A percentile compares a stretch with the other conserved stretches of the same genome.
Conservation (phyloP, 2,888 invertebrate species). For the Spicauda simplicius region DNA sequence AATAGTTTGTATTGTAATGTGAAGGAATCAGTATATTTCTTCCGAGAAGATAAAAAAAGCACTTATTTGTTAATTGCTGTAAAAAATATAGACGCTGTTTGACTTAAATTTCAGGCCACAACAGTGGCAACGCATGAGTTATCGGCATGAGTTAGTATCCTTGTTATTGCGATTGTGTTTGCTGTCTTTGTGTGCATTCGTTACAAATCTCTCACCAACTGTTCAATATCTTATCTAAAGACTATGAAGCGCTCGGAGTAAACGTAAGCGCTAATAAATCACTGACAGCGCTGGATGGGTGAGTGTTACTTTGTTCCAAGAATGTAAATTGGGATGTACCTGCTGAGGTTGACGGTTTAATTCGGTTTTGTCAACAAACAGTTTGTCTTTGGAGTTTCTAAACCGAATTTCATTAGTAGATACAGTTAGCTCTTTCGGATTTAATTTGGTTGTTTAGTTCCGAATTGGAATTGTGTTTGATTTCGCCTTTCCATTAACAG, state of each 20-base stretch:
- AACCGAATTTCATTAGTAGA: conserved; percentile 22
- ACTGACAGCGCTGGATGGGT: conserved; percentile 16
- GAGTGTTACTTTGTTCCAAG: conserved; percentile 10
- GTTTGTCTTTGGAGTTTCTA: conserved; percentile 13
- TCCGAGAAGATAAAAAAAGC: too few species aligned
- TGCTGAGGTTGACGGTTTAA: conserved; percentile 20
- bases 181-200: too few species aligned
- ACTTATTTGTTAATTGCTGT: too few species aligned
- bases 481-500: too few species aligned
- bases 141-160: too few species aligned
- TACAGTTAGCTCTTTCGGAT: conserved; percentile 15
- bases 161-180: too few species aligned
- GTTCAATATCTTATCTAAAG: conserved; percentile 26
- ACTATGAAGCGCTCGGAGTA: conserved; percentile 15
- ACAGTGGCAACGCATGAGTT: too few species aligned
- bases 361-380: conserved; percentile 28
- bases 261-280: conserved; percentile 31
- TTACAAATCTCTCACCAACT: conserved; percentile 44
- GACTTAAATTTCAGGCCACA: too few species aligned
- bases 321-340: conserved; percentile 22
- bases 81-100: too few species aligned
- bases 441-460: conserved; percentile 9
- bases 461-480: too few species aligned
- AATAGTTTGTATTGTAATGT: too few species aligned
- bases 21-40: too few species aligned